Evolutionary conservation across 2,113 vertebrate genomes (phyloP), one percentile per base, ranked within the genome.

Genomic region (Grus americana): DNA sequence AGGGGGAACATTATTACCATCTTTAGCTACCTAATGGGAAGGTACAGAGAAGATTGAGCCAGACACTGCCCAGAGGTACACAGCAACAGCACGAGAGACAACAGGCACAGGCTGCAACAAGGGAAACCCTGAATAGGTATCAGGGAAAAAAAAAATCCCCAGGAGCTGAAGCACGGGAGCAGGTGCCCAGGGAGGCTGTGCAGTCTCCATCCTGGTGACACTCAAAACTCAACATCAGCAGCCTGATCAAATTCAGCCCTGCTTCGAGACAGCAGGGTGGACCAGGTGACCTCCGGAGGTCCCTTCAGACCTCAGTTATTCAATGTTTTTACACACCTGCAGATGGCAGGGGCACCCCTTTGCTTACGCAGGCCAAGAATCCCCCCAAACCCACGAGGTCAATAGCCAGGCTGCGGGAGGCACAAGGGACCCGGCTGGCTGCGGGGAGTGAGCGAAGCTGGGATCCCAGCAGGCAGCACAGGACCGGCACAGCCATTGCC

Each of bases 331-430:
- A 24, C 62, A 66, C 50, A 59, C 5, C 20, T 57, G 44, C 0
- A 2, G 21, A 46, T 2, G 20, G 66, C 12, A 29, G 34, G n/a
- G 17, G 11, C 34, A 58, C 4, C 11, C 19, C n/a, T 75, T 38
- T 0, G 9, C 55, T 78, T 36, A 38, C 2, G 2, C 0, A 1
- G 10, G 52, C 15, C 3, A 10, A 50, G 46, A 42, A 66, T 11
- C 40, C 42, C 62, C 20, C 47, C 29, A 9, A 46, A 11, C n/a
- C 59, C 23, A 32, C 1, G 1, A 40, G 42, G 55, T n/a, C 15
- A 36, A 19, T 15, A 12, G 46, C 22, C 23, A 50, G 15, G n/a
- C 52, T 67, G 42, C 7, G 3, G 50, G 42, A 75, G 30, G 38
- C 6, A 5, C 24, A 6, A 29, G 63, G 29, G 49, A 18, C 20